These are phyloP conservation scores for Pyxicephalus adspersus DNA, from an alignment of 2,113 vertebrate species.

Conservation along the genomic window DNA sequence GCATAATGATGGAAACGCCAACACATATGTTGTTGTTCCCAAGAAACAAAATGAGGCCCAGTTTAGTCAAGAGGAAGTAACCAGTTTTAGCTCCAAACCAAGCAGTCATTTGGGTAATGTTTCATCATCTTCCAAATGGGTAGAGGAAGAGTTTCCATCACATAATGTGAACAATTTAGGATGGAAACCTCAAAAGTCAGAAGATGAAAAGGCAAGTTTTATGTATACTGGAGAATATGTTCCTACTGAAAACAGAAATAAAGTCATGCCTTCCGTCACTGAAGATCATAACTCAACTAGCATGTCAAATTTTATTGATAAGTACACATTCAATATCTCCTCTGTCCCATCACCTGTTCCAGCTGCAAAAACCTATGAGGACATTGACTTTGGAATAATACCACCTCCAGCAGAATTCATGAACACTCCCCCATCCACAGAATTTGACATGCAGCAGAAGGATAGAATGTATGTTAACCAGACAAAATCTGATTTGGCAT, in stretches of 20 bases:
- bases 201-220: not conserved
- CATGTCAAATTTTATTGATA: not conserved
- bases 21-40: slow-evolving; percentile 76
- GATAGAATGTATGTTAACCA: slow-evolving; percentile 47
- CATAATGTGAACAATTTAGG: not conserved
- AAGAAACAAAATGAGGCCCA: slow-evolving; percentile 52
- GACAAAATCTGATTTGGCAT: slow-evolving; percentile 45
- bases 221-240: not conserved
- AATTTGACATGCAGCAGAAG: slow-evolving; percentile 60
- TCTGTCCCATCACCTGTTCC: slow-evolving; percentile 1
- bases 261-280: not conserved
- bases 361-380: slow-evolving; percentile 55
- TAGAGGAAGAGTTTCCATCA: not conserved
- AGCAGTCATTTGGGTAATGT: not conserved
- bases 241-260: not conserved
- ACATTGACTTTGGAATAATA: slow-evolving; percentile 73
- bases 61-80: not conserved
- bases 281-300: not conserved
- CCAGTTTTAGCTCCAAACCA: not conserved
- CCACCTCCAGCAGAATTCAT: slow-evolving; percentile 92
- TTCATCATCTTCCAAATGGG: not conserved
- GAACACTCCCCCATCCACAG: slow-evolving; percentile 63
- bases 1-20: slow-evolving; percentile 68
- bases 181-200: not conserved
- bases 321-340: slow-evolving; percentile 12